phyloP scores from a whole-genome alignment of 2,797 vertebrate genomes.

The Rhinoraja longicauda region DNA sequence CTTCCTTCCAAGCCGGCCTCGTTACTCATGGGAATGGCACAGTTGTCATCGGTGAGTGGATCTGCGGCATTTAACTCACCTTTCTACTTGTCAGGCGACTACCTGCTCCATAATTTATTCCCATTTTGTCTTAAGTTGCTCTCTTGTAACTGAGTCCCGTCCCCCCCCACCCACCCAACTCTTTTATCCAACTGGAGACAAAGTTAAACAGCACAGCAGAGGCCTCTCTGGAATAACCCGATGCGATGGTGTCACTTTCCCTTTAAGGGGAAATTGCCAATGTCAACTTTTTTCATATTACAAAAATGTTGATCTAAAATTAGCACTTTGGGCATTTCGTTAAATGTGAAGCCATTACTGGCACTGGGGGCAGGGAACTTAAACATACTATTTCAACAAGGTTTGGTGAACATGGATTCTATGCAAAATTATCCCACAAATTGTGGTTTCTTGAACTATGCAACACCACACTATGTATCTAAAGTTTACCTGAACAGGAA shows the following conservation, averaged over 20 bases:
- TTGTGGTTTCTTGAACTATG: neutral
- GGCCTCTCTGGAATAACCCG: neutral
- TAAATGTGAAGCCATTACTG: neutral
- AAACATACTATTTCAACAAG: neutral
- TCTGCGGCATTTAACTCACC: neutral
- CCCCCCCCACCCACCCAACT: neutral
- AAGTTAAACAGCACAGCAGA: neutral
- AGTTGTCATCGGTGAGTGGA: constrained; percentile 95
- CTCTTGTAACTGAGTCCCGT: neutral
- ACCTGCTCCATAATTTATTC: neutral
- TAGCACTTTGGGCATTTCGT: too few relatives aligned
- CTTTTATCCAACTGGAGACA: neutral
- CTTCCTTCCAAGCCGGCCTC: constrained; percentile 87
- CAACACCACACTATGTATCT: neutral
- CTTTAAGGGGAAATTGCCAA: neutral
- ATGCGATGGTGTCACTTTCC: neutral
- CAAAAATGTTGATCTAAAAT: neutral
- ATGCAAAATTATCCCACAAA: neutral
- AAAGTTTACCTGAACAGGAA: neutral
- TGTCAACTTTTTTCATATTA: neutral
- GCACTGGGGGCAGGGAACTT: neutral
- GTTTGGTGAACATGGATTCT: neutral
- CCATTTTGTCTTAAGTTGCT: neutral
- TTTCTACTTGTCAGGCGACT: neutral
- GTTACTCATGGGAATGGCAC: constrained; percentile 98